phyloP scores from a whole-genome alignment of 2,888 invertebrate genomes.

The Phortica okadai region DNA sequence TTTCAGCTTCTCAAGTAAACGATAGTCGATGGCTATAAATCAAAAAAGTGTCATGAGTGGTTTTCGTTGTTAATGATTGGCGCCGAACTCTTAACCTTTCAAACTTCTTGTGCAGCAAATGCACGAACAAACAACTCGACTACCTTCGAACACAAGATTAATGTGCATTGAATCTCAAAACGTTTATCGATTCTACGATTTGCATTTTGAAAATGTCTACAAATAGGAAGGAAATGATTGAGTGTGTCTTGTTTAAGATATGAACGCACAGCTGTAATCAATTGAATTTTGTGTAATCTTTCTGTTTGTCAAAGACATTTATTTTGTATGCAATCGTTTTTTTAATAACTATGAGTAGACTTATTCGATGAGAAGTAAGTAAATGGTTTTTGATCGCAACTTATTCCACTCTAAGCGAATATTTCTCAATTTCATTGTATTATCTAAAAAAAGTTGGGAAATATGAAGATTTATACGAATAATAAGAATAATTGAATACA shows the following conservation, averaged over 20 bases:
- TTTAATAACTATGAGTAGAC: no score
- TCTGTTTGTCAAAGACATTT: no score
- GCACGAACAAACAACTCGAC: not conserved
- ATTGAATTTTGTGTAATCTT: not conserved
- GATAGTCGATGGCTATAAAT: not conserved
- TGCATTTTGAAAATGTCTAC: not conserved
- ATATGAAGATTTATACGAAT: no score
- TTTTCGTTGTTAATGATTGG: conserved; percentile 20
- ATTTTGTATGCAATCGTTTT: no score
- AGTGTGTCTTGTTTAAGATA: not conserved
- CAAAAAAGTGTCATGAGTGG: conserved; percentile 56
- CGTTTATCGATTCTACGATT: conserved; percentile 6
- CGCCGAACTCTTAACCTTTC: conserved; percentile 19
- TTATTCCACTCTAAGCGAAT: no score
- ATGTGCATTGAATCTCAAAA: not conserved
- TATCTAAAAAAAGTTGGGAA: no score
- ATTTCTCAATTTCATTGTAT: no score
- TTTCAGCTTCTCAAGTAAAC: not conserved
- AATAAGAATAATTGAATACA: no score
- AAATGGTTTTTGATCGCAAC: no score
- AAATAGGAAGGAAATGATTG: conserved; percentile 2
- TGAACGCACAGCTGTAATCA: not conserved
- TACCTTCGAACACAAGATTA: conserved; percentile 4
- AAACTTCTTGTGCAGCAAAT: not conserved
- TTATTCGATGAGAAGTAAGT: no score